Evolutionary conservation across 2,113 vertebrate genomes (phyloP).

Genomic region (Microcebus ravelobensis): DNA sequence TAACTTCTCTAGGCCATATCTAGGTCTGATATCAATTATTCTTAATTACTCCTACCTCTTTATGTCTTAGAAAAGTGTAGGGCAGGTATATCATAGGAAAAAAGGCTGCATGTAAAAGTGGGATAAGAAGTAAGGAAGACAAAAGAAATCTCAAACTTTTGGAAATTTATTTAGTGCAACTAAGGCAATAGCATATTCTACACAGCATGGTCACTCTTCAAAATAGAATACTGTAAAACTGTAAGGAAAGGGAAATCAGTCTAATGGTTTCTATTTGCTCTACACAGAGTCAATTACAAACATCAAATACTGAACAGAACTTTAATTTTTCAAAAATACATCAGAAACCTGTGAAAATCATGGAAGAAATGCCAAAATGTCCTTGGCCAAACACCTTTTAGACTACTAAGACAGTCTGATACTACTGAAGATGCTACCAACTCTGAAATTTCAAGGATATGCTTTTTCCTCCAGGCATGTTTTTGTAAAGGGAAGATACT

Average conservation of each 20-base stretch:
- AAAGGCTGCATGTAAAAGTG: background rate
- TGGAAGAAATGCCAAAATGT: constrained; percentile 44
- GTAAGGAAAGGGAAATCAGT: background rate
- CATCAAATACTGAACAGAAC: constrained; percentile 31
- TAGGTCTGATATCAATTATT: background rate
- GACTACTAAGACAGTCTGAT: background rate
- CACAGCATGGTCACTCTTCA: background rate
- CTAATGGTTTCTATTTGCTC: background rate
- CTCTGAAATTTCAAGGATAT: constrained; percentile 54
- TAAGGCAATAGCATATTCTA: background rate
- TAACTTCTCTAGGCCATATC: background rate
- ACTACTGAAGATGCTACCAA: constrained; percentile 51
- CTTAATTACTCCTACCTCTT: background rate
- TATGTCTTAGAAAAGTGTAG: background rate
- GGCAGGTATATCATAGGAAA: background rate
- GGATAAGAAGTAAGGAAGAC: background rate
- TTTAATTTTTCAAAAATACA: constrained; percentile 50
- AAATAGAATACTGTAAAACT: background rate
- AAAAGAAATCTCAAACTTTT: background rate
- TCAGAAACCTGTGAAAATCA: constrained; percentile 34
- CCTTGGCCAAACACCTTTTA: constrained; percentile 48
- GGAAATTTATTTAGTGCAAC: background rate
- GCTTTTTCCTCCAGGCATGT: constrained; percentile 31
- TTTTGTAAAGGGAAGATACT: background rate
- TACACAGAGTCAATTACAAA: constrained; percentile 20